Percentiles rank a stretch among this genome's conserved stretches.
phyloP scores from a whole-genome alignment of 2,113 vertebrate species.

The Maccullochella peelii region DNA sequence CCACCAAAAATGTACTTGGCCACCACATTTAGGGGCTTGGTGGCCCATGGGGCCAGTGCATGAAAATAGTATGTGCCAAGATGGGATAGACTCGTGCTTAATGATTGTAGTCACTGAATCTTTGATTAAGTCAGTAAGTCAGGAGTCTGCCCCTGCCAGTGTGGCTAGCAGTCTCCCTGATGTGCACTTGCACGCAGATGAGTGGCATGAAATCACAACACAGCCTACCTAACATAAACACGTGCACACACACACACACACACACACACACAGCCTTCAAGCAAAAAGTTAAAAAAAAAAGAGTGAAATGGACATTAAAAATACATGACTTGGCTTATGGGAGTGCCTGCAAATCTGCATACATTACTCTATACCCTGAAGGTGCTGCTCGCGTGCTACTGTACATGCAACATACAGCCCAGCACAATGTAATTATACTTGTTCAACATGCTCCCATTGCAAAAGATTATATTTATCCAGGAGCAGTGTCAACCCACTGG shows the following conservation, averaged over 20 bases:
- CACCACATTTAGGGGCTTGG: too few species aligned
- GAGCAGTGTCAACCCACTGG: not conserved
- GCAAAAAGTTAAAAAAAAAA: not conserved
- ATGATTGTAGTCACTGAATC: constrained; percentile 53
- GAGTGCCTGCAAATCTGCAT: constrained; percentile 45
- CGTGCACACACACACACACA: not conserved
- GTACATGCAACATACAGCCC: constrained; percentile 47
- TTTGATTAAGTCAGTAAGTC: constrained; percentile 49
- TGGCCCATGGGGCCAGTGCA: not conserved
- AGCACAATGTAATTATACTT: constrained; percentile 28
- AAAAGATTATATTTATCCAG: constrained; percentile 25
- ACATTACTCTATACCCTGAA: constrained; percentile 42
- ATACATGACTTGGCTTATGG: constrained; percentile 50
- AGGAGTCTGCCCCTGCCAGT: not conserved
- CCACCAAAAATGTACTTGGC: not conserved
- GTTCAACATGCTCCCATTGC: constrained; percentile 33
- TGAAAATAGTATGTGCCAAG: constrained; percentile 19
- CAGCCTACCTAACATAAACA: not conserved
- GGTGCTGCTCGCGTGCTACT: constrained; percentile 29
- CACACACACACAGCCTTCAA: constrained; percentile 20
- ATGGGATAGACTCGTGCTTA: constrained; percentile 18
- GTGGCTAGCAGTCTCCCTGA: constrained; percentile 21
- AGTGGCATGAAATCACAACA: constrained; percentile 33
- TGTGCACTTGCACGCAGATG: constrained; percentile 39
- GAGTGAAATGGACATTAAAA: constrained; percentile 57